These are phyloP conservation scores for Craterocephalus amniculus DNA, from an alignment of 2,797 vertebrate species.

Conservation along the genomic window DNA sequence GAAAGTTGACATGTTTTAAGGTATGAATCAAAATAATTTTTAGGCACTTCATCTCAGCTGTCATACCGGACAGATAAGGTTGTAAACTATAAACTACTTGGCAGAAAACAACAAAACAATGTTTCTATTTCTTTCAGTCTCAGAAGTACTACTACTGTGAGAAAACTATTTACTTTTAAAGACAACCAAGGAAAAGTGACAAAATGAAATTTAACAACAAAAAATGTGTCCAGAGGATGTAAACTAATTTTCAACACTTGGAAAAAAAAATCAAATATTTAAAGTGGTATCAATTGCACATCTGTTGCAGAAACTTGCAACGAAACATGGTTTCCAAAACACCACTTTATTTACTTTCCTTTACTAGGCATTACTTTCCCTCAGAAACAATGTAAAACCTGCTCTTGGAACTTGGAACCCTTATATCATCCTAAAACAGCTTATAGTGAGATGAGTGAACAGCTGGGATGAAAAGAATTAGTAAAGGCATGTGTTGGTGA, in stretches of 20 bases:
- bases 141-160: background rate
- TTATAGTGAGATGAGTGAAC: background rate
- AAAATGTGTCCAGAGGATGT: background rate
- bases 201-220: conserved; percentile 17
- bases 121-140: conserved; percentile 1
- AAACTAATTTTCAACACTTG: conserved; percentile 9
- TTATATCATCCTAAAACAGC: background rate
- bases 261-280: background rate
- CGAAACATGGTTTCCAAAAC: background rate
- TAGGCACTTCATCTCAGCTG: conserved; percentile 21
- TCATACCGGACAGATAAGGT: conserved; percentile 1
- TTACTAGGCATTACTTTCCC: background rate
- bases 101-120: background rate
- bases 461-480: conserved; percentile 3
- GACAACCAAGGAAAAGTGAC: background rate
- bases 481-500: background rate
- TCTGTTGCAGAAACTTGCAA: background rate
- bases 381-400: no score
- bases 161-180: conserved; percentile 12
- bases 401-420: no score
- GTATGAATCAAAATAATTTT: conserved; percentile 2
- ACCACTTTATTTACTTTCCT: background rate
- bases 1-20: background rate
- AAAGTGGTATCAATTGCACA: background rate
- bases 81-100: background rate